Conservation (phyloP, 2,113 vertebrate species). For the Hipposideros armiger region DNA sequence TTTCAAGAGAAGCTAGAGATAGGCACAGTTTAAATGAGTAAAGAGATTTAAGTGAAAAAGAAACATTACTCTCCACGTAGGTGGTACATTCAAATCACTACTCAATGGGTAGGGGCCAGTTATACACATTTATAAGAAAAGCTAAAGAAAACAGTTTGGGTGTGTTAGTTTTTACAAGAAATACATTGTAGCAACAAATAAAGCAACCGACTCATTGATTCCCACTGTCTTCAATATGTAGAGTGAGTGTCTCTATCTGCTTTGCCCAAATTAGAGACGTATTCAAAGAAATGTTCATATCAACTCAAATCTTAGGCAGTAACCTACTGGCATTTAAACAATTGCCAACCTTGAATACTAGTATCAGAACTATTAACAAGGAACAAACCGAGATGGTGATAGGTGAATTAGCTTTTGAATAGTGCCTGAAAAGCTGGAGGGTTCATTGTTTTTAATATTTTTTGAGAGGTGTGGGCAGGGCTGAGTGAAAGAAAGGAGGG, state of each 20-base stretch:
- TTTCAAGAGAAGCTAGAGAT: constrained; percentile 11
- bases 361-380: not conserved
- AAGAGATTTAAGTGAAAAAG: not conserved
- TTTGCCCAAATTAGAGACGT: constrained; percentile 27
- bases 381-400: not conserved
- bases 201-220: not conserved
- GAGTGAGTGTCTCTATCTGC: not conserved
- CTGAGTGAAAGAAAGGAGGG: not conserved
- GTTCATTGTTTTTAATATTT: not conserved
- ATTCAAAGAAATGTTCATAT: not conserved
- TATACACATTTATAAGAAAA: not conserved
- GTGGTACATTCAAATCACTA: not conserved
- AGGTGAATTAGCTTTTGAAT: not conserved
- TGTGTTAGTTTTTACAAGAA: not conserved
- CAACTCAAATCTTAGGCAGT: not conserved
- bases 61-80: not conserved
- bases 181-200: not conserved
- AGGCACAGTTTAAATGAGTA: not conserved
- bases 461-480: not conserved
- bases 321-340: not conserved
- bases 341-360: not conserved
- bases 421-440: not conserved
- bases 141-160: not conserved
- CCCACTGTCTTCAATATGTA: not conserved
- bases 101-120: not conserved